These are phyloP conservation scores for Himalopsyche japonica DNA, from an alignment of 2,888 invertebrate species.

Conservation along the genomic window DNA sequence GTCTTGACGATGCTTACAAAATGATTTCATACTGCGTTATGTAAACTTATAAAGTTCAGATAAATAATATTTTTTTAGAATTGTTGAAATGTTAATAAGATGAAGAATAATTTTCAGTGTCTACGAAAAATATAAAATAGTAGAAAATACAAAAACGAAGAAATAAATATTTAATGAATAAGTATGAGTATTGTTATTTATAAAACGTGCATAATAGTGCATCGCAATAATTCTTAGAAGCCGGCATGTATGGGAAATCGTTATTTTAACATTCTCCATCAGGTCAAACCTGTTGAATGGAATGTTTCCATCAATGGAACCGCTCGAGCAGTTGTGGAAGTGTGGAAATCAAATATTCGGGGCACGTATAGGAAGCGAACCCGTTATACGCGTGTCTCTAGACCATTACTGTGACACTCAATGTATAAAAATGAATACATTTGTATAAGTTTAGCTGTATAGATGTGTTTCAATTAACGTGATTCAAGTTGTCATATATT, in stretches of 20 bases:
- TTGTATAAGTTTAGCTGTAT: background rate
- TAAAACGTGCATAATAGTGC: too few relatives aligned
- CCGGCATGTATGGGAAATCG: background rate
- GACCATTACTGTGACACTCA: background rate
- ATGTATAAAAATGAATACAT: background rate
- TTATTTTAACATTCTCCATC: background rate
- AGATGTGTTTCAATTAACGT: background rate
- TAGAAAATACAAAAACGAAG: too few relatives aligned
- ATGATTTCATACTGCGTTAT: too few relatives aligned
- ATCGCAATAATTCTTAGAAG: background rate
- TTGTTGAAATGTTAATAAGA: too few relatives aligned
- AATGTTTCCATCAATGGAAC: background rate
- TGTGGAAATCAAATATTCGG: slow-evolving; percentile 6
- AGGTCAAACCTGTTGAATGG: background rate
- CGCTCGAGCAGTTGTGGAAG: background rate
- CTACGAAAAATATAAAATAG: too few relatives aligned
- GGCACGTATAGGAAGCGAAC: slow-evolving; percentile 26
- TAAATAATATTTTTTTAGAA: too few relatives aligned
- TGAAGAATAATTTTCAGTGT: too few relatives aligned
- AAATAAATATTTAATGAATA: too few relatives aligned
- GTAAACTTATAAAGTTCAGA: too few relatives aligned
- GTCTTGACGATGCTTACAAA: too few relatives aligned
- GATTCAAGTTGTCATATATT: background rate
- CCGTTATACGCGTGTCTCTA: slow-evolving; percentile 23
- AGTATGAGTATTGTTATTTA: too few relatives aligned